Evolutionary conservation across 2,113 vertebrate species (phyloP), one percentile per base, ranked within the genome.

Genomic region (Notothenia rossii): DNA sequence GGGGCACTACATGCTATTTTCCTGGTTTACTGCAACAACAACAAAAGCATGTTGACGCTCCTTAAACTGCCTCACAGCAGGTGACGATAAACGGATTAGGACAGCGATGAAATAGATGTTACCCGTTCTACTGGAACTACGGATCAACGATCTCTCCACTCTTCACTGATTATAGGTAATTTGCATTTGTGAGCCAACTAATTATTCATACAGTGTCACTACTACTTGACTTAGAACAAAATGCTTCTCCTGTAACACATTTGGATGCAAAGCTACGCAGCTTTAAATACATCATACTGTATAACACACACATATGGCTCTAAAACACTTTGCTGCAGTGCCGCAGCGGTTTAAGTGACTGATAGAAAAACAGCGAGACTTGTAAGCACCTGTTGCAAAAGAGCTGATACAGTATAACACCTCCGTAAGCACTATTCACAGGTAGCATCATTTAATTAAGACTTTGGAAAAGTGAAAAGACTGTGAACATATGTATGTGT

Each of bases 311-410:
- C 82, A 81, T 59, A 46, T 61, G 53, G 9, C 40, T 20, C 29
- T 15, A 65, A 85, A 82, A 53, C 58, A 72, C 62, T 75, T 65
- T 5, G 75, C 61, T 65, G 77, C 62, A 25, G 60, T 51, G n/a
- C 15, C 69, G 55, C 77, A 67, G 45, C 70, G 48, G 74, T 48
- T 77, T 55, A 11, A 79, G 25, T 20, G 18, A 65, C 75, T 53
- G 56, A 59, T 12, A 60, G 9, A 48, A n/a, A 67, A 72, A 67
- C 53, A 70, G 43, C 22, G 33, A 63, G 54, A 59, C 12, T 14
- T 56, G 50, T 59, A 33, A 76, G 43, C 29, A 20, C 29, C 15
- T 50, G 72, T 10, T 55, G 4, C 48, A 61, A 49, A 62, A 56
- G 0, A 29, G 29, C 36, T 51, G 56, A 77, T 58, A n/a, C n/a